Percentiles rank a stretch among this genome's conserved stretches.
Conservation (phyloP, 2,888 invertebrate species). For the Lasioglossum vierecki region DNA sequence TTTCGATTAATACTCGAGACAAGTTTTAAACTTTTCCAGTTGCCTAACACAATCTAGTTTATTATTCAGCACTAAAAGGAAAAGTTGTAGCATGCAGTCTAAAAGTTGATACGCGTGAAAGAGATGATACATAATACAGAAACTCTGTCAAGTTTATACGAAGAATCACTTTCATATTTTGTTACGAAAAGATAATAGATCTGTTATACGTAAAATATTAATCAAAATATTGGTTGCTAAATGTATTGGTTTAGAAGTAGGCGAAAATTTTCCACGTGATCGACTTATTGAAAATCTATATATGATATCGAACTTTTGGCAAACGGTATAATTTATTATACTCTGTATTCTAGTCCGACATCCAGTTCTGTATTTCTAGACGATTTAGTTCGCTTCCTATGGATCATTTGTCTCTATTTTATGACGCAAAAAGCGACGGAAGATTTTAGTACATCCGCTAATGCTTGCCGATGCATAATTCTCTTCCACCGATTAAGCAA, state of each 20-base stretch:
- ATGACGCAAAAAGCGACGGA: not conserved
- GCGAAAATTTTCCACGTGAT: no score
- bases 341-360: not conserved
- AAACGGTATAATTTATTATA: not conserved
- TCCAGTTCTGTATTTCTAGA: not conserved
- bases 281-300: not conserved
- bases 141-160: not conserved
- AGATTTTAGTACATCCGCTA: not conserved
- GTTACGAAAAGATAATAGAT: not conserved
- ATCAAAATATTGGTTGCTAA: no score
- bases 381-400: not conserved
- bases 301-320: not conserved
- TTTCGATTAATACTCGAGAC: not conserved
- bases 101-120: not conserved
- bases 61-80: not conserved
- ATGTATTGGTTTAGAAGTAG: not conserved
- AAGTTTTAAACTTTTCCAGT: not conserved
- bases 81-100: no score
- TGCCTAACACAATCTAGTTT: not conserved
- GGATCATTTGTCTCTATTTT: not conserved
- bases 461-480: not conserved
- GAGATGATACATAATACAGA: not conserved
- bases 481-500: conserved; percentile 4
- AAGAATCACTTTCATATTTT: not conserved
- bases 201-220: not conserved